Conservation (phyloP, 1,140 invertebrate species). For the Pogonus chalceus region DNA sequence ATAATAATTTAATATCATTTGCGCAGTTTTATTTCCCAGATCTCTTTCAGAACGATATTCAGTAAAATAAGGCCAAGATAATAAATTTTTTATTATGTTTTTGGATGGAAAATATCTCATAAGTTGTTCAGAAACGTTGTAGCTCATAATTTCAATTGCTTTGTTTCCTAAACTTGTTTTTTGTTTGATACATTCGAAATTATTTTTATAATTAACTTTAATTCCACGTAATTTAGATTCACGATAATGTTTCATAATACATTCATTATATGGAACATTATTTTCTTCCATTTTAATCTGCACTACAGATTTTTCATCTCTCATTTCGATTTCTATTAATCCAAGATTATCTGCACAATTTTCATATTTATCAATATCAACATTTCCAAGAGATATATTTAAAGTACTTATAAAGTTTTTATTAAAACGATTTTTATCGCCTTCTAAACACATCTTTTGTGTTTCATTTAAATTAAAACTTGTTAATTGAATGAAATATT, state of each 20-base stretch:
- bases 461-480: slow-evolving; percentile 28
- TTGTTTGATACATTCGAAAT: background rate
- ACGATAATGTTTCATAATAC: background rate
- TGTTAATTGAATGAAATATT: slow-evolving; percentile 27
- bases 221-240: background rate
- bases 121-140: too few relatives aligned
- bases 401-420: slow-evolving; percentile 27
- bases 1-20: too few relatives aligned
- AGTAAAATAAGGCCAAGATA: too few relatives aligned
- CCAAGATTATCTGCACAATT: slow-evolving; percentile 13
- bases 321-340: slow-evolving; percentile 17
- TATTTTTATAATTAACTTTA: background rate
- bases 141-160: too few relatives aligned
- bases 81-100: too few relatives aligned
- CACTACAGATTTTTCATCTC: slow-evolving; percentile 25
- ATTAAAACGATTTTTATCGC: slow-evolving; percentile 26
- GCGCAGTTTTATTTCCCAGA: too few relatives aligned
- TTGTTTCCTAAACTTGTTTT: background rate
- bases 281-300: slow-evolving; percentile 15
- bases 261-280: slow-evolving; percentile 9
- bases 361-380: slow-evolving; percentile 25
- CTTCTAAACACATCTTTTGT: slow-evolving; percentile 34
- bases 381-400: slow-evolving; percentile 26
- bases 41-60: too few relatives aligned
- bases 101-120: too few relatives aligned